Percentiles rank a stretch among this genome's conserved stretches.
Evolutionary conservation across 2,797 vertebrate genomes (phyloP).

Genomic region (Rhinatrema bivittatum): DNA sequence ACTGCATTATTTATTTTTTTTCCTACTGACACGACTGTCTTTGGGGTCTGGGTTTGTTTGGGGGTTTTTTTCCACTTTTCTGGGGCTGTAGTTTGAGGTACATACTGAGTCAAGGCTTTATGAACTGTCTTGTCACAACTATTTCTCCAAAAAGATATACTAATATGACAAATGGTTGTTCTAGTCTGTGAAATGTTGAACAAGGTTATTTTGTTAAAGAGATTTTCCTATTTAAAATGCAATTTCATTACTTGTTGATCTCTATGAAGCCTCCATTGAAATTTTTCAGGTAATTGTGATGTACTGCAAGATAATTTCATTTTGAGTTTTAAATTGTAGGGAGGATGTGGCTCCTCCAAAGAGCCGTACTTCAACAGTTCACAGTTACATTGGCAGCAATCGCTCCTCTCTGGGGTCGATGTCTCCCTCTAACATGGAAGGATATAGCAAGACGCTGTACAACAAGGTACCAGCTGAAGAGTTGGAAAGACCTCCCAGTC

Average conservation of each 20-base stretch:
- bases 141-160: too few species aligned
- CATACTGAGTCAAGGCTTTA: too few species aligned
- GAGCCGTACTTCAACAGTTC: slow-evolving; percentile 86
- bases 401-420: slow-evolving; percentile 93
- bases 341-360: slow-evolving; percentile 95
- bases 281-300: too few species aligned
- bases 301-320: too few species aligned
- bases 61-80: neutral
- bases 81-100: too few species aligned
- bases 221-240: neutral
- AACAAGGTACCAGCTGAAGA: slow-evolving; percentile 88
- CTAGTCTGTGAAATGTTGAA: too few species aligned
- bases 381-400: slow-evolving; percentile 91
- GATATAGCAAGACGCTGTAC: slow-evolving; percentile 81
- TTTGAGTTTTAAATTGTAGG: slow-evolving; percentile 54
- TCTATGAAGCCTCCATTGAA: neutral
- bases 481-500: slow-evolving; percentile 70
- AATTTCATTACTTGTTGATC: neutral
- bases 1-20: too few species aligned
- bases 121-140: too few species aligned
- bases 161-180: too few species aligned
- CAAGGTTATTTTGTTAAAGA: neutral
- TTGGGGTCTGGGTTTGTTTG: neutral
- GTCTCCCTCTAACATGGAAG: slow-evolving; percentile 94
- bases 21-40: neutral